These are phyloP conservation scores for Stichopus chloronotus DNA, from an alignment of 35 echinoderm and acorn worm genomes.

Conservation along the genomic window DNA sequence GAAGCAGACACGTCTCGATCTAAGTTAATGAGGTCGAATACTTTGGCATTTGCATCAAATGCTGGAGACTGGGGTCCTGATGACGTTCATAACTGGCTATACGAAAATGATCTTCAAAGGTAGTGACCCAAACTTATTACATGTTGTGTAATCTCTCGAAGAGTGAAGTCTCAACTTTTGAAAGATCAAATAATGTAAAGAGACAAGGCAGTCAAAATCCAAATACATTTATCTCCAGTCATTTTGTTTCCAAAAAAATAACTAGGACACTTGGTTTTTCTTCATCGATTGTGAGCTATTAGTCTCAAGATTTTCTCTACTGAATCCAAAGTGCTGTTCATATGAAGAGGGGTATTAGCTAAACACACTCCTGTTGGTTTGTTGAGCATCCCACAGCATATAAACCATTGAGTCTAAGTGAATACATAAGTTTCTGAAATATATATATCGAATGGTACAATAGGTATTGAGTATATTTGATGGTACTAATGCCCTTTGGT, in stretches of 20 bases:
- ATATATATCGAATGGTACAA: no score
- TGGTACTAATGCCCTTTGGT: no score
- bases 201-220: background rate
- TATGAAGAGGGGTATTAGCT: background rate
- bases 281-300: background rate
- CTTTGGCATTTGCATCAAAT: background rate
- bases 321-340: background rate
- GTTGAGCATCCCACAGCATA: background rate
- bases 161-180: no score
- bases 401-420: background rate
- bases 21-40: background rate
- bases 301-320: background rate
- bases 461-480: no score
- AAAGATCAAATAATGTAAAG: background rate
- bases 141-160: background rate
- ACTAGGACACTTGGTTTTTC: background rate
- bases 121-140: background rate
- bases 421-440: no score
- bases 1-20: background rate
- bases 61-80: background rate
- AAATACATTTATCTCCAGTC: background rate
- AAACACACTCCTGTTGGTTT: background rate
- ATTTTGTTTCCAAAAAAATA: background rate
- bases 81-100: background rate
- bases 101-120: constrained; percentile 21